A percentile compares a stretch with the other conserved stretches of the same genome.
Evolutionary conservation across 2,113 vertebrate genomes (phyloP).

Genomic region (Carassius carassius): DNA sequence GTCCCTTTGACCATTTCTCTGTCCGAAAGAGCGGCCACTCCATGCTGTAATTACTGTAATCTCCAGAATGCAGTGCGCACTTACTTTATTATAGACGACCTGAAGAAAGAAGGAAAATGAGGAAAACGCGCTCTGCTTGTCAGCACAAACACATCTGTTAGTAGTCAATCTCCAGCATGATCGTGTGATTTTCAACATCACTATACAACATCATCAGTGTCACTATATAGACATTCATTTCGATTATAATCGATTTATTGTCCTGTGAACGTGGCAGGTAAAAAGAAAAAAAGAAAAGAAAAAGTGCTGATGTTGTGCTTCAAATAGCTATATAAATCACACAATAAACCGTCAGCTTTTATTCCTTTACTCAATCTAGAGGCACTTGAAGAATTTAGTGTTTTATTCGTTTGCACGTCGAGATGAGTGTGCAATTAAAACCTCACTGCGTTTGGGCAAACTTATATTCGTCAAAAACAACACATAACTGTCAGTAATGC

Average conservation of each 20-base stretch:
- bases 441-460: constrained; percentile 37
- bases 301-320: constrained; percentile 15
- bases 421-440: constrained; percentile 48
- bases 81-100: constrained; percentile 68
- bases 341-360: not conserved
- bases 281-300: not conserved
- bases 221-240: not conserved
- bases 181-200: not conserved
- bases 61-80: constrained; percentile 70
- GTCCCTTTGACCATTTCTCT: not conserved
- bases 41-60: constrained; percentile 73
- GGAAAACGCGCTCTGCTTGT: not conserved
- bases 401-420: not conserved
- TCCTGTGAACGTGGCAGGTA: constrained; percentile 15
- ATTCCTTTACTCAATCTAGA: not conserved
- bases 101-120: constrained; percentile 19
- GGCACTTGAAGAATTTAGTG: not conserved
- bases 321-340: not conserved
- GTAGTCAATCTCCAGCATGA: not conserved
- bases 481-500: not conserved
- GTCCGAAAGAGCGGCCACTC: not conserved
- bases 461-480: not conserved
- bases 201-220: not conserved
- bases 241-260: not conserved
- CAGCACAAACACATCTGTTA: not conserved